Evolutionary conservation across 2,797 vertebrate species (phyloP), one percentile per base, ranked within the genome.

Genomic region (Tachyglossus aculeatus): DNA sequence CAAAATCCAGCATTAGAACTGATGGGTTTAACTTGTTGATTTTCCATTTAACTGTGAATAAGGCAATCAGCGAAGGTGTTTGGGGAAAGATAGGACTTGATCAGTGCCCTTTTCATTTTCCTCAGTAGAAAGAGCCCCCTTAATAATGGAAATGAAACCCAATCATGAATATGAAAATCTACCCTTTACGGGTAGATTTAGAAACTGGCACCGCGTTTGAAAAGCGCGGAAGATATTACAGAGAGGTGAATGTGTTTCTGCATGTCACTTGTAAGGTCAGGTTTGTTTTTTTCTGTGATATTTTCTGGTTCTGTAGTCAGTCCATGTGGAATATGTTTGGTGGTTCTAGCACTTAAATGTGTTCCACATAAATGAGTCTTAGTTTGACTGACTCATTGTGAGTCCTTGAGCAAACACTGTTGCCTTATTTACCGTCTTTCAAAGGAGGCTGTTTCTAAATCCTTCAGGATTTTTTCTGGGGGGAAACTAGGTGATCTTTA

Each of bases 51-150:
- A 8, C 29, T 43, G 78, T 57, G 78, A 74, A 84, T 63, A 62
- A 50, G 27, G 58, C 38, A 77, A 84, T 83, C 74, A 69, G 62
- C 79, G 79, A 47, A 77, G 44, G 53, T 61, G 16, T 13, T 29
- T 34, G 66, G 64, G 67, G 70, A 81, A 58, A 19, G 12, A 59
- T 12, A 54, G 43, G 58, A 60, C 59, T 89, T 78, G 43, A 65
- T 82, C 83, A 82, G 53, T 82, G 73, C 52, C 13, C 58, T 77
- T 81, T 83, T 60, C 80, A 89, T 80, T 84, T 87, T 80, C 76
- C 82, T 81, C 56, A 64, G 58, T 73, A 85, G 74, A 74, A 81
- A 80, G 72, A 13, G 73, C 45, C 41, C 50, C 86, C 77, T 86
- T 84, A 81, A 79, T 79, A 81, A 77, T 56, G 78, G 34, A 81